Evolutionary conservation across 2,888 invertebrate genomes (phyloP).

Genomic region (Lasioglossum zephyrum): DNA sequence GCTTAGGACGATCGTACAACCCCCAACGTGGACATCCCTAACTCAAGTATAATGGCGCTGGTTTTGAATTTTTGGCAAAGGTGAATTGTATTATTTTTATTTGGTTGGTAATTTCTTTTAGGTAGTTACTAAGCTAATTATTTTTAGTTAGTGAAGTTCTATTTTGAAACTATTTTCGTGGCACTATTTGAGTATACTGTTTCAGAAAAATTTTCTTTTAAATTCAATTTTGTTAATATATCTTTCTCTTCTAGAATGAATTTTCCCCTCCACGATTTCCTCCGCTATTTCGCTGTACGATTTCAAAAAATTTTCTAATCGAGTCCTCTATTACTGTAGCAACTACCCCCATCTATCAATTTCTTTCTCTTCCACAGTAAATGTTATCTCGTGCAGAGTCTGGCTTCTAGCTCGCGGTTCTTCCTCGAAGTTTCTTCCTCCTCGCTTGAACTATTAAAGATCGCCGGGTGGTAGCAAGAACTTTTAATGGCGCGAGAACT

Average conservation of each 20-base stretch:
- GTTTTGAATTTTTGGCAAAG: neutral
- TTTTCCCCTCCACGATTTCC: neutral
- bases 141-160: neutral
- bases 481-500: neutral
- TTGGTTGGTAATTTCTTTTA: neutral
- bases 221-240: neutral
- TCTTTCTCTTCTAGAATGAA: neutral
- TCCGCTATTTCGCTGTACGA: neutral
- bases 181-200: neutral
- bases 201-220: neutral
- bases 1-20: neutral
- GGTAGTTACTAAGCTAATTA: neutral
- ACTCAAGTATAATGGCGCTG: too few species aligned
- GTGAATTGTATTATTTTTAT: neutral
- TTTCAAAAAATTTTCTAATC: neutral
- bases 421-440: neutral
- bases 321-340: neutral
- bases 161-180: neutral
- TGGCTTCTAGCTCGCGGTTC: neutral
- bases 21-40: neutral
- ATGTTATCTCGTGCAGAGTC: neutral
- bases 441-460: neutral
- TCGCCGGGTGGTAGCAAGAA: neutral
- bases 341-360: neutral
- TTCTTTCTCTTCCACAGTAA: neutral